Evolutionary conservation across 2,797 vertebrate species (phyloP), one percentile per base, ranked within the genome.

Genomic region (Premnoplex brunnescens): DNA sequence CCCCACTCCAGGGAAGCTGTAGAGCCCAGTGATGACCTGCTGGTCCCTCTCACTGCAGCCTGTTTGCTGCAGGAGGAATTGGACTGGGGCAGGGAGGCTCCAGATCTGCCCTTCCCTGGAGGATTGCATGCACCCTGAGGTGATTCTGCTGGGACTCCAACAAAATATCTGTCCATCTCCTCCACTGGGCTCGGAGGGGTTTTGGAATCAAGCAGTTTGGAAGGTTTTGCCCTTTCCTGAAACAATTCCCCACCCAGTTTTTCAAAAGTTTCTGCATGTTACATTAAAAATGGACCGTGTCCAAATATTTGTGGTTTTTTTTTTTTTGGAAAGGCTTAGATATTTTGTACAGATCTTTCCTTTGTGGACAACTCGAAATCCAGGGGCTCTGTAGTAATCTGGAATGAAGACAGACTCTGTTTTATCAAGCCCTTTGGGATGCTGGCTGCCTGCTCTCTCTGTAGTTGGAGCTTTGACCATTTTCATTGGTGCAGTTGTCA

Each of bases 211-310:
- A 75, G 73, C 43, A n/a, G n/a, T 73, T 73, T 95, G 93, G 66
- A 95, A 88, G 76, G 26, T 55, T 94, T 91, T 94, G 36, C 80
- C 90, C 90, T 94, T 88, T 91, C 75, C 77, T 88, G 90, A 90
- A 90, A 81, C 59, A 91, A 90, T 90, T 86, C 93, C 32, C 93
- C 90, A 90, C 82, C 89, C 88, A 86, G 88, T 84, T 90, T 95
- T 91, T 91, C 69, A 81, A 86, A 83, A 66, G 39, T 91, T 94
- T 91, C 89, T 94, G 73, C 74, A 78, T 6, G 23, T 93, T 95
- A 72, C 73, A 73, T 68, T 87, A 78, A 86, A 89, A 92, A 86
- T 75, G 91, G 91, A 68, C 82, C 1, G 4, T 28, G 76, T 90
- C 88, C 90, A 96, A 94, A 36, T 51, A 48, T 72, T 95, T 89